Evolutionary conservation across 2,888 invertebrate species (phyloP), one percentile per base, ranked within the genome.

Genomic region (Drosophila flavopinicola): DNA sequence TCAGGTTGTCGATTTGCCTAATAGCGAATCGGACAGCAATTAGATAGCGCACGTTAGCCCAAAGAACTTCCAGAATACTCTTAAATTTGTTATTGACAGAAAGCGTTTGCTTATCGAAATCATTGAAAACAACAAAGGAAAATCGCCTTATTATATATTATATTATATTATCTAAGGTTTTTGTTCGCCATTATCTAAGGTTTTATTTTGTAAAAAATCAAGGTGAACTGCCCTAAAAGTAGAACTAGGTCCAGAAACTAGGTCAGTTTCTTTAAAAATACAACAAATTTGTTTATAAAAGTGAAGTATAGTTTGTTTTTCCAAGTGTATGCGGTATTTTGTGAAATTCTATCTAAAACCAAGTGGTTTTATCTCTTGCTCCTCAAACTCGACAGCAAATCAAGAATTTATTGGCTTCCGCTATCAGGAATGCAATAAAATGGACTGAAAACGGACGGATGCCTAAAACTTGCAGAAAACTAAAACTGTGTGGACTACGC

Each of bases 381-480:
- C n/a, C 13, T 13, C 9, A 29, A 45, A 48, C 56, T 59, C 63
- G 57, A 58, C 33, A 25, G 63, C 61, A 27, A 63, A 72, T 79
- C 63, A 58, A 58, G 65, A 66, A 56, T 75, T 75, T 59, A 71
- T 75, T 78, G 61, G 51, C 59, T 72, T 75, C 75, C 75, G 71
- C 52, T 32, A n/a, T 37, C 32, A 23, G 29, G 44, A 70, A 49
- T 56, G 60, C 54, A 58, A 75, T 75, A 58, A 75, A 78, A 48
- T 41, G 4, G 17, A 6, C 17, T 48, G 49, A n/a, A n/a, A n/a
- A n/a, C n/a, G n/a, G n/a, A n/a, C n/a, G n/a, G n/a, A n/a, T 20
- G 24, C 5, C n/a, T 29, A 13, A 25, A 59, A 42, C 35, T 44
- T 9, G 15, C 11, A 6, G 10, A 42, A 25, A 47, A 51, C 74